Evolutionary conservation across 2,888 invertebrate species (phyloP).

Genomic region (Mylabris sibirica): DNA sequence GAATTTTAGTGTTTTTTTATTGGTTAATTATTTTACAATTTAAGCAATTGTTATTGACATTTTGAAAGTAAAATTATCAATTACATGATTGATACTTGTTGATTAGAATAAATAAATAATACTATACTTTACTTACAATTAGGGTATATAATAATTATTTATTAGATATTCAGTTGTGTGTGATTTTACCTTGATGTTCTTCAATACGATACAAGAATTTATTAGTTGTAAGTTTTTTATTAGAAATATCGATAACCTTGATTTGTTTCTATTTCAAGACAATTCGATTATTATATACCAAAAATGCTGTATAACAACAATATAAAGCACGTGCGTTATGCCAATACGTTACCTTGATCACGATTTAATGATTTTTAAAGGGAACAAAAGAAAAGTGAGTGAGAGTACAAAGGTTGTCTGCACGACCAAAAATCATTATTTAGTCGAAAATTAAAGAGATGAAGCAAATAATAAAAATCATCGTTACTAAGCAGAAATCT

Average conservation of each 20-base stretch:
- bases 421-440: background rate
- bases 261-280: background rate
- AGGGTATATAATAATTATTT: background rate
- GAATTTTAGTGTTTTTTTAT: background rate
- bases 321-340: background rate
- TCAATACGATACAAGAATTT: background rate
- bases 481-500: background rate
- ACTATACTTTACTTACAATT: background rate
- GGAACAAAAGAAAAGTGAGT: background rate
- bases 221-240: background rate
- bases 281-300: background rate
- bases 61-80: background rate
- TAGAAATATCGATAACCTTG: background rate
- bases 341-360: background rate
- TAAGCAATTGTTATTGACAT: background rate
- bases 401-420: background rate
- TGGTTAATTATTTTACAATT: constrained; percentile 3
- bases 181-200: constrained; percentile 12
- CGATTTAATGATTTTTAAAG: background rate
- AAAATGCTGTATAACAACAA: background rate
- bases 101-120: constrained; percentile 1
- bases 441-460: background rate
- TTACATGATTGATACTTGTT: background rate
- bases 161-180: background rate
- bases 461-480: background rate